Evolutionary conservation across 1,140 invertebrate genomes (phyloP), one percentile per base, ranked within the genome.

Genomic region (Neodiprion pinetum): DNA sequence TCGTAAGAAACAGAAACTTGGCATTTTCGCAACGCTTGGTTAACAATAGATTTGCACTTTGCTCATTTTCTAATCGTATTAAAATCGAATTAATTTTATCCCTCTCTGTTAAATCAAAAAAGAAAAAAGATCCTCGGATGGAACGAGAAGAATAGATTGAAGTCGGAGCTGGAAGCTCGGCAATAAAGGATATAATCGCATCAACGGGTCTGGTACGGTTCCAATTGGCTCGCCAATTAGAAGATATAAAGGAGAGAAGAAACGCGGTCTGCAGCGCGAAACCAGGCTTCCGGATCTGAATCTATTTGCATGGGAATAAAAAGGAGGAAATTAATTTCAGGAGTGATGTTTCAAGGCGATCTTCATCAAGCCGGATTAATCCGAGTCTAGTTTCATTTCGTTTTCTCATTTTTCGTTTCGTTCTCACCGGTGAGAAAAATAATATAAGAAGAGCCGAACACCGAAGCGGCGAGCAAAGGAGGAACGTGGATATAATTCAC

Each of bases 171-270:
- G 53, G 53, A 61, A 61, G 53, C 9, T 9, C 9, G 53, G 7
- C 53, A 61, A 61, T 61, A 61, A 61, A 61, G 53, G 53, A 7
- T 40, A 40, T 61, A 61, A 61, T 61, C 53, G 53, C 53, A 61
- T 61, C 53, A 61, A 12, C 11, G 53, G 53, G 53, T 61, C 53
- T 61, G 53, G 8, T 0, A 61, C 53, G 8, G 4, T 17, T 17
- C 4, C 53, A 61, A 17, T 61, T 61, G 53, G 8, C 53, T 61
- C 11, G 8, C 53, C 53, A 61, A 61, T 61, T 61, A 5, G 5
- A 61, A 17, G 11, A 5, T 1, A 40, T 1, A 40, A 40, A 40
- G 5, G 28, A 40, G 11, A 61, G n/a, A 12, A 61, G 53, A 17
- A 9, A 61, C 4, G 53, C 0, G 8, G 53, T 53, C 10, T 53